Base-by-base conservation (phyloP, 2,113 vertebrate species). In the Sarotherodon lohbergeri region DNA sequence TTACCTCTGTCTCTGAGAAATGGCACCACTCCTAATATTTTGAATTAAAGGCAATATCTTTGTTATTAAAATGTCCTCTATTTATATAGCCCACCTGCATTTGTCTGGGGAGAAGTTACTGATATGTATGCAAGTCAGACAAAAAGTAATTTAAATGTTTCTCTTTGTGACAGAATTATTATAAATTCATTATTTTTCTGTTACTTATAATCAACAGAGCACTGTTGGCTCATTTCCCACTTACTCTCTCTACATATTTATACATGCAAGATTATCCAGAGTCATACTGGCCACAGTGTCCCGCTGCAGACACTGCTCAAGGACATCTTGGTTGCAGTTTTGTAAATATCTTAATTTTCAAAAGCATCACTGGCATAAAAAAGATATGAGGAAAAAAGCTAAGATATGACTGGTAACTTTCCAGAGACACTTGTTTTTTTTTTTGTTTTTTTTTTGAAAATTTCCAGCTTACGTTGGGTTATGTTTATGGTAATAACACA, bases 31-130 rank as follows among this genome's bases (percentile, higher is more conserved):
- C 56, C 82, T 91, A 86, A 88, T 66, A 78, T 86, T 88, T 66
- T 66, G 27, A 90, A 90, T 92, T 89, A 89, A 89, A 89, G 78
- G 80, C 29, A 89, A 86, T 63, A 83, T 82, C 63, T 73, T 71
- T 73, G 52, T 88, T 81, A 88, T 90, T 90, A 86, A 87, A 89
- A 90, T 57, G 66, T 29, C 39, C 52, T 56, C 48, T 55, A 39
- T 89, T 91, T 5, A 3, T 86, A 27, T 9, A n/a, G 66, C 83
- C 54, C 52, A 81, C 17, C 43, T 87, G 27, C 7, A 2, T 82
- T 34, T 79, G 5, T 56, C 9, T 34, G 7, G 4, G 3, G 17
- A n/a, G 7, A 24, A 34, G 17, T 7, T 24, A 41, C 16, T 61
- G 6, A 59, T 82, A 66, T 29, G 6, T n/a, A 24, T 66, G 55